phyloP scores from a whole-genome alignment of 1,140 invertebrate genomes.

The Drosophila pachea region DNA sequence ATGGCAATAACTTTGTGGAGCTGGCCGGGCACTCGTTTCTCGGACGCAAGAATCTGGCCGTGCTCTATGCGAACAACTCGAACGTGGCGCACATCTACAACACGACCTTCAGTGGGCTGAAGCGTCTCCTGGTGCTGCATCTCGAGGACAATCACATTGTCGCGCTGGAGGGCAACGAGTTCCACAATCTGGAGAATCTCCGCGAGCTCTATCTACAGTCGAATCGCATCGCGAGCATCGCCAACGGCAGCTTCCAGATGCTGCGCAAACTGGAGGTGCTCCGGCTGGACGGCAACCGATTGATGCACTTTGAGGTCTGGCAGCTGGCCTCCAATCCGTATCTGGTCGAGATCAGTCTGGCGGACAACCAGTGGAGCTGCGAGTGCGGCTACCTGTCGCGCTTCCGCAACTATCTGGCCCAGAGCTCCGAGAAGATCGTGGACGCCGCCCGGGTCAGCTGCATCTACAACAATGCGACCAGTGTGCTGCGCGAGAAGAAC shows the following conservation, averaged over 20 bases:
- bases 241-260: constrained; percentile 90
- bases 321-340: constrained; percentile 87
- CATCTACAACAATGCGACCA: constrained; percentile 84
- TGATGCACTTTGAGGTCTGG: constrained; percentile 89
- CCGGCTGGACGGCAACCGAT: constrained; percentile 90
- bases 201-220: constrained; percentile 92
- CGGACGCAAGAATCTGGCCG: constrained; percentile 91
- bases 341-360: constrained; percentile 87
- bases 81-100: constrained; percentile 91
- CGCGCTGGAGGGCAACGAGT: constrained; percentile 89
- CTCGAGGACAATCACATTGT: constrained; percentile 91
- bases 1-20: constrained; percentile 92
- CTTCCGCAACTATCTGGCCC: constrained; percentile 87
- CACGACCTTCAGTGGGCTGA: constrained; percentile 92
- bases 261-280: constrained; percentile 90
- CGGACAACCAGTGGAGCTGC: constrained; percentile 94
- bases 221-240: constrained; percentile 90
- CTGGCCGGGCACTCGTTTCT: constrained; percentile 94
- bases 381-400: constrained; percentile 90
- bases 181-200: constrained; percentile 88
- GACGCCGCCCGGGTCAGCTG: constrained; percentile 85
- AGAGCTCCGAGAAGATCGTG: constrained; percentile 86
- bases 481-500: constrained; percentile 84
- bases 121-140: constrained; percentile 87
- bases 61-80: constrained; percentile 92